These are phyloP conservation scores for Myiotriccus ornatus DNA, from an alignment of 2,797 vertebrate species.

Conservation along the genomic window DNA sequence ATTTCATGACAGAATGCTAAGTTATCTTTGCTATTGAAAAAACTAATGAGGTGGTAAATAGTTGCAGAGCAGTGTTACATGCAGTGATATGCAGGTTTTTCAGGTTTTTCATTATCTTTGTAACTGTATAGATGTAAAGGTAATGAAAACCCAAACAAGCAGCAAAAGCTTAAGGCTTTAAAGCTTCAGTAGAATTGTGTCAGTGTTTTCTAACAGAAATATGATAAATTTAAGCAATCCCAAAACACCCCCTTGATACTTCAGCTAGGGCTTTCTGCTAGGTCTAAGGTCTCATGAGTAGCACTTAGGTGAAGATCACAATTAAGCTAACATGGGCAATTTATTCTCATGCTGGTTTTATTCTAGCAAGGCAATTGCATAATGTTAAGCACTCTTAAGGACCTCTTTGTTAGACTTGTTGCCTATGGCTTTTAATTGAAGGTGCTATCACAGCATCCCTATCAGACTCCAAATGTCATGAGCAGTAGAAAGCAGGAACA, in stretches of 20 bases:
- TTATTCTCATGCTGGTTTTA: conserved; percentile 39
- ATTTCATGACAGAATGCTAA: conserved; percentile 49
- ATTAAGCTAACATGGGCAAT: background rate
- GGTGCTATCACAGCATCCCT: background rate
- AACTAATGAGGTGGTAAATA: conserved; percentile 57
- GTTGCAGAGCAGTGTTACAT: background rate
- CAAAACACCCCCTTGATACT: background rate
- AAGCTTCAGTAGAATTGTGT: background rate
- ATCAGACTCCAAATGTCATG: background rate
- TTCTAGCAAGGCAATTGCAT: background rate
- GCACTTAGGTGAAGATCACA: background rate
- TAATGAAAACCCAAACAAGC: conserved; percentile 37
- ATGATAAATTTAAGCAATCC: background rate
- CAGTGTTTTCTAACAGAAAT: background rate
- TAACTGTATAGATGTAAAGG: background rate
- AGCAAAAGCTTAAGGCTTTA: conserved; percentile 20
- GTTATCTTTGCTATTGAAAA: conserved; percentile 46
- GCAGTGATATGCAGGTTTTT: conserved; percentile 6
- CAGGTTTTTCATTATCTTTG: background rate
- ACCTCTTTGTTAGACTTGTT: conserved; percentile 15
- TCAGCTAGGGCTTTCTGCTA: background rate
- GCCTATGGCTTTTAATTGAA: conserved; percentile 21
- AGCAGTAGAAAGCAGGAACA: background rate
- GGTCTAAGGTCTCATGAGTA: background rate
- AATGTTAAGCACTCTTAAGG: conserved; percentile 20